Conservation (phyloP, 2,113 vertebrate species). For the Hirundichthys speculiger region DNA sequence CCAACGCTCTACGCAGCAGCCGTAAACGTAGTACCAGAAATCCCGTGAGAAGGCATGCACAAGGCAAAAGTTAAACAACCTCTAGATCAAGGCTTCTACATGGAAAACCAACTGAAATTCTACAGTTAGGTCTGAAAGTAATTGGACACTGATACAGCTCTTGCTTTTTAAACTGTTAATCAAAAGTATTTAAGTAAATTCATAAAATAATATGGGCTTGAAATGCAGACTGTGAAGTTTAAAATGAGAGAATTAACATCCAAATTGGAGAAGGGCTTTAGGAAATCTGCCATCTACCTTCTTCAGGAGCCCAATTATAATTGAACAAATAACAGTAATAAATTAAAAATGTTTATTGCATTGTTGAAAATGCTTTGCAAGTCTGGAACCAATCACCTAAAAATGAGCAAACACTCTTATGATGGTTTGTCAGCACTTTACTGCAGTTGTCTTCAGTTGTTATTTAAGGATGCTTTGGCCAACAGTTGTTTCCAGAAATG, state of each 20-base stretch:
- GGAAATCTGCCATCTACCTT: background rate
- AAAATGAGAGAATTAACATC: background rate
- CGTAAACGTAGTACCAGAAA: slow-evolving; percentile 74
- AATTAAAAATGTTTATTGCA: background rate
- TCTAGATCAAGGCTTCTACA: background rate
- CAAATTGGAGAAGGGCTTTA: background rate
- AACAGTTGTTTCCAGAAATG: too few relatives aligned
- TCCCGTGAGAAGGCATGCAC: slow-evolving; percentile 28
- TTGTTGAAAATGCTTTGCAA: background rate
- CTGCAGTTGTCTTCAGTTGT: background rate
- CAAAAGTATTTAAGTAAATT: slow-evolving; percentile 4
- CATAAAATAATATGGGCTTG: background rate
- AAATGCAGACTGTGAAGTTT: background rate
- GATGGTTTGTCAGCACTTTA: background rate
- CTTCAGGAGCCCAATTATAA: background rate
- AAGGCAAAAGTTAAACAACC: slow-evolving; percentile 52
- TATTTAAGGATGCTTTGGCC: too few relatives aligned
- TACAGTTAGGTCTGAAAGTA: background rate
- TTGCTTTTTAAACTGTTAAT: background rate
- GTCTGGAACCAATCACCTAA: background rate
- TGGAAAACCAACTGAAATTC: background rate
- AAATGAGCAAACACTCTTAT: background rate
- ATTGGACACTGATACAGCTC: background rate
- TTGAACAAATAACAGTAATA: background rate
- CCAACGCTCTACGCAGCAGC: slow-evolving; percentile 53